phyloP scores from a whole-genome alignment of 2,888 invertebrate species.

The Biston betularia region DNA sequence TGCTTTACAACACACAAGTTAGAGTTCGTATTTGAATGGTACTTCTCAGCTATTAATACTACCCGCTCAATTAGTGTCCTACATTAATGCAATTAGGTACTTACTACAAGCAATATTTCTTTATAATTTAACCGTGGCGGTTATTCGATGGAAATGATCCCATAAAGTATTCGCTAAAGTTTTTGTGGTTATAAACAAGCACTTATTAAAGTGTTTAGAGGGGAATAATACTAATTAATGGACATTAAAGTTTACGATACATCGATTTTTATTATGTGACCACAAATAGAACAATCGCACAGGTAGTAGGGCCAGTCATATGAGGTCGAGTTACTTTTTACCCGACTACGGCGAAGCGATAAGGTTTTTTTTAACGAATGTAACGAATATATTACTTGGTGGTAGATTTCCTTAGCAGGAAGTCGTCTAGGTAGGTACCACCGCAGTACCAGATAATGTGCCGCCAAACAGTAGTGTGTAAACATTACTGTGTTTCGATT shows the following conservation, averaged over 20 bases:
- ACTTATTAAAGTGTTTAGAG: constrained; percentile 41
- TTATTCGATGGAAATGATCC: constrained; percentile 35
- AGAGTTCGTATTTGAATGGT: not conserved
- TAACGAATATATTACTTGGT: too few relatives aligned
- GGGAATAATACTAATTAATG: constrained; percentile 44
- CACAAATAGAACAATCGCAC: not conserved
- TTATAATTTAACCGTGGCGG: constrained; percentile 26
- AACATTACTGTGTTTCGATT: too few relatives aligned
- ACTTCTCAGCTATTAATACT: not conserved
- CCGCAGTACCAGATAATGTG: too few relatives aligned
- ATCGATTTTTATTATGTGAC: constrained; percentile 19
- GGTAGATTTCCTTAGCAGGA: too few relatives aligned
- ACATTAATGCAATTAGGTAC: constrained; percentile 9
- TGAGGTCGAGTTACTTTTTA: too few relatives aligned
- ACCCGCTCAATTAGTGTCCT: not conserved
- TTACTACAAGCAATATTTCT: constrained; percentile 9
- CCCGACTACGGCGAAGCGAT: too few relatives aligned
- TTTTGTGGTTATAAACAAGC: constrained; percentile 44
- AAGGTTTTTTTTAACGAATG: too few relatives aligned
- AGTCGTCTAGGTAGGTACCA: too few relatives aligned
- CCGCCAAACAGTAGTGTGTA: too few relatives aligned
- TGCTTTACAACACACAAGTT: not conserved
- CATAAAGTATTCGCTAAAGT: constrained; percentile 30
- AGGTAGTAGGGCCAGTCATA: not conserved
- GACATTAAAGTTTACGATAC: constrained; percentile 40